phyloP scores from a whole-genome alignment of 2,888 invertebrate species.

The Eupelmus urozonus region DNA sequence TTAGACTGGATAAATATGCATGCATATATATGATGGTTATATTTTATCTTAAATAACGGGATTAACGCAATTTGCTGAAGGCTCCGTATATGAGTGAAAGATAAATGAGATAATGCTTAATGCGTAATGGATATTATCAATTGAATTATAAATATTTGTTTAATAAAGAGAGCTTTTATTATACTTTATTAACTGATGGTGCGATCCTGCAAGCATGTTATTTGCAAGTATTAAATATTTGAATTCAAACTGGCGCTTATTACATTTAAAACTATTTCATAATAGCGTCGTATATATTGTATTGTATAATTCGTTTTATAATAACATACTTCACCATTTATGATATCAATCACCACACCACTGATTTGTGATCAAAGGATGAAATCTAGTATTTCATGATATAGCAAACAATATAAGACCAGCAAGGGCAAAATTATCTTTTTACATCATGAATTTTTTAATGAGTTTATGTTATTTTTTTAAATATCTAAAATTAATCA shows the following conservation, averaged over 20 bases:
- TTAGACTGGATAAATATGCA: not conserved
- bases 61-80: constrained; percentile 20
- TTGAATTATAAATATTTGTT: constrained; percentile 9
- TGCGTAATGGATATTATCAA: not conserved
- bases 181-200: no score
- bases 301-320: no score
- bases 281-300: not conserved
- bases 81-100: not conserved
- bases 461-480: no score
- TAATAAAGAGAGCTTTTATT: not conserved
- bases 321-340: no score
- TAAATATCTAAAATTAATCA: not conserved
- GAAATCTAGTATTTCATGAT: constrained; percentile 30
- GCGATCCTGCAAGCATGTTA: no score
- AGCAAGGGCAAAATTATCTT: no score
- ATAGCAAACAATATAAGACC: no score
- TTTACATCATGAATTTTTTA: no score
- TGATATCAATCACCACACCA: constrained; percentile 10
- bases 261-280: not conserved
- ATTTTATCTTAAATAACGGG: constrained; percentile 10
- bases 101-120: not conserved
- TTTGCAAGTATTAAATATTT: no score
- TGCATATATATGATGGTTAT: not conserved
- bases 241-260: no score
- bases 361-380: constrained; percentile 37